Percentiles rank a stretch among this genome's conserved stretches.
phyloP scores from a whole-genome alignment of 1,140 invertebrate genomes.

The Campoletis sonorensis region DNA sequence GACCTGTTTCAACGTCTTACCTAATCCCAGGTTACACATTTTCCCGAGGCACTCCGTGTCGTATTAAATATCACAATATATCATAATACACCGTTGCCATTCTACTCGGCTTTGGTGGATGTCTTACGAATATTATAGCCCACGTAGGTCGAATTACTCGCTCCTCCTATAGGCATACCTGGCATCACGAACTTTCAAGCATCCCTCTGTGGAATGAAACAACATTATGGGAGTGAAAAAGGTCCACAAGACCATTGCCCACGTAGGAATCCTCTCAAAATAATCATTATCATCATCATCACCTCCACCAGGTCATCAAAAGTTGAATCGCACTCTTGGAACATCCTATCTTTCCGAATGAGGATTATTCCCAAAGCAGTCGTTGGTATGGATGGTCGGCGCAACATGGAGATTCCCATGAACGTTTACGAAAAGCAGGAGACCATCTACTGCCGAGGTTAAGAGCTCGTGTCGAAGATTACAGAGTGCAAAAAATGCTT shows the following conservation, averaged over 20 bases:
- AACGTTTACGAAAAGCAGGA: conserved; percentile 4
- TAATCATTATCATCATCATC: conserved; percentile 21
- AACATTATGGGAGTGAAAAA: not conserved
- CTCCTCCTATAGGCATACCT: conserved; percentile 29
- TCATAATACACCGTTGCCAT: conserved; percentile 49
- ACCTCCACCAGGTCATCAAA: not conserved
- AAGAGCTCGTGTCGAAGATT: not conserved
- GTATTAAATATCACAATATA: conserved; percentile 57
- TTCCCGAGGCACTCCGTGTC: conserved; percentile 41
- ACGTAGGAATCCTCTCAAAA: not conserved
- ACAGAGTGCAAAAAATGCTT: not conserved
- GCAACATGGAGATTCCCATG: conserved; percentile 27
- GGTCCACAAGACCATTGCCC: not conserved
- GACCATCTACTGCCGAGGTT: not conserved
- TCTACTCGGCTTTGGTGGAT: conserved; percentile 28
- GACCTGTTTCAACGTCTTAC: not conserved
- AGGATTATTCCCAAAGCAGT: not conserved
- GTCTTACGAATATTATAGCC: conserved; percentile 32
- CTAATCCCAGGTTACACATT: conserved; percentile 1
- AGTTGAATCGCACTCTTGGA: not conserved
- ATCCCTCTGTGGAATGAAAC: not conserved
- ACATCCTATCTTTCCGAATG: not conserved
- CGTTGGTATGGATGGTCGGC: not conserved
- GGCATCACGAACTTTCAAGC: not conserved
- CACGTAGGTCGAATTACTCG: conserved; percentile 33